Conservation (phyloP, 1,140 invertebrate genomes). For the Caenorhabditis brenneri region DNA sequence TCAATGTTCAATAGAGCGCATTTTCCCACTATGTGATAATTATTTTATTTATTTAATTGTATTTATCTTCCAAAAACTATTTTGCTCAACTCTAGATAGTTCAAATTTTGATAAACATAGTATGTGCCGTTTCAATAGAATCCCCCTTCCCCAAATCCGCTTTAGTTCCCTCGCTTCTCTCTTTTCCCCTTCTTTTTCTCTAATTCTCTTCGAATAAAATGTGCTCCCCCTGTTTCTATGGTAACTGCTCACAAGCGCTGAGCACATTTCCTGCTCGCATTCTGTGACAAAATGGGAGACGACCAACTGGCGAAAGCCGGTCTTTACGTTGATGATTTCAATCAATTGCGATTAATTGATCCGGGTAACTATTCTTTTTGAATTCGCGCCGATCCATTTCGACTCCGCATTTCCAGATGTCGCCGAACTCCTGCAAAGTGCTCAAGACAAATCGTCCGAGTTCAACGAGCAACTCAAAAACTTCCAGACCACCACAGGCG, state of each 20-base stretch:
- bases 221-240: neutral
- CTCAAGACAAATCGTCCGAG: conserved; percentile 19
- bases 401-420: neutral
- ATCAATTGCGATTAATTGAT: neutral
- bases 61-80: too few relatives aligned
- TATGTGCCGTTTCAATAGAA: too few relatives aligned
- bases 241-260: neutral
- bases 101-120: neutral
- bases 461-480: conserved; percentile 19
- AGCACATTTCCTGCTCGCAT: neutral
- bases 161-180: neutral
- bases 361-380: neutral
- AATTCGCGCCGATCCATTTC: neutral
- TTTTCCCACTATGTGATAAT: too few relatives aligned
- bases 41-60: too few relatives aligned
- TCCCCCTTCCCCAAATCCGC: neutral
- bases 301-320: conserved; percentile 6
- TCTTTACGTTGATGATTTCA: conserved; percentile 4
- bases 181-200: neutral
- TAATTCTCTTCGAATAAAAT: neutral
- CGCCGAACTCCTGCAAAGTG: neutral
- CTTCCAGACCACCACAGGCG: neutral
- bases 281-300: neutral
- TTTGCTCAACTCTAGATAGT: too few relatives aligned
- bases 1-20: neutral